Base-by-base conservation (phyloP, 2,888 invertebrate genomes). In the Graphium colonna region DNA sequence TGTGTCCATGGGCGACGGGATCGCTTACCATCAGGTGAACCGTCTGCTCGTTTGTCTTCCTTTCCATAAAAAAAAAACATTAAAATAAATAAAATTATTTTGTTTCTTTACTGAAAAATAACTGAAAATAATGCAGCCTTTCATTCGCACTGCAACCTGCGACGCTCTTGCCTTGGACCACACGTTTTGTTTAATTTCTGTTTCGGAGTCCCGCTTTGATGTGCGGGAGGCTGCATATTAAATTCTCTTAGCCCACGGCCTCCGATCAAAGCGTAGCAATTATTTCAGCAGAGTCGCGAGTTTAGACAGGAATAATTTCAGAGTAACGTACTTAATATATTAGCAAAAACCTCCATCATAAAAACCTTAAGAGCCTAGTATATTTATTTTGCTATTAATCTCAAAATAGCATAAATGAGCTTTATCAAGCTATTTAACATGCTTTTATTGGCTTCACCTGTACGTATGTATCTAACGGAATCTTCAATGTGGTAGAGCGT, bases 221-320 rank as follows among this genome's bases (percentile, higher is more conserved):
- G 78, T 77, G 63, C 65, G 64, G 63, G 51, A 69, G 71, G 75
- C 63, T 75, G 75, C 79, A 79, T 79, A 82, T 82, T 82, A 81
- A 80, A 82, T 79, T 78, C 76, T 76, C 74, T 67, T 71, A 75
- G 70, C 67, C 72, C 69, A 70, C 70, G 67, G 69, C 65, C 61
- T 58, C 61, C 71, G 77, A 79, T 83, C 82, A 82, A 83, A 83
- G 81, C 62, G 61, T 5, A 64, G 62, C 69, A 72, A 77, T 80
- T 79, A 77, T 75, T 75, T 70, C 69, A 68, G 71, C 64, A 69
- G 68, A 67, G 67, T 68, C 56, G 60, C 52, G 5, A 41, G 40
- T 50, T 64, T 64, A 63, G 68, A 69, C 42, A 52, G 47, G 18
- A 42, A 40, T 31, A 28, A 44, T 51, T 52, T 41, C 28, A 36